Base-by-base conservation (phyloP, 2,888 invertebrate species). In the Hetaerina titia region DNA sequence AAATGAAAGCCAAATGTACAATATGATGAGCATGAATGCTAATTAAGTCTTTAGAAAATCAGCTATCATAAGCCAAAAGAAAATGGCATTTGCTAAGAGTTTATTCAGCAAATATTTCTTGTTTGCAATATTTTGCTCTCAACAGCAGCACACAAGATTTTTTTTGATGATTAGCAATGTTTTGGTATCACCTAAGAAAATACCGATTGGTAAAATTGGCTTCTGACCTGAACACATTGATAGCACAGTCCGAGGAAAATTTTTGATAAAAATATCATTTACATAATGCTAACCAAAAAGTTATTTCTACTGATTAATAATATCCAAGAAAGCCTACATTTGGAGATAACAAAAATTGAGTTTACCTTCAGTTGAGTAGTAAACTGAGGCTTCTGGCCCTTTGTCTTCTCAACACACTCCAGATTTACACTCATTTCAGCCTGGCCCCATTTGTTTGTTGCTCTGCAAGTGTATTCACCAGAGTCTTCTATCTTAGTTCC, bases 401-500 rank as follows among this genome's bases (percentile, higher is more conserved):
- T 98, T 95, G 98, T 98, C 96, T 98, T 98, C 95, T 99, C 99
- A 88, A 98, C 98, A 96, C 99, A 99, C 96, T 98, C 98, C 69
- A 99, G 97, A 95, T 97, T 98, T 15, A 98, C 98, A 96, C 98
- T 98, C 95, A 98, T 98, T 97, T 99, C 99, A 95, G 99, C 99
- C 96, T 98, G 97, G 90, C 99, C 99, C 98, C 98, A 99, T 96
- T 98, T 98, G 96, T 99, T 99, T 0, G 98, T 98, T 5, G 99
- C 99, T 95, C 98, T 97, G 96, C 99, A 99, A 0, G 98, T 98
- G 96, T 99, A 99, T 60, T 98, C 98, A 88, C 99, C 99, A 58
- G 98, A 98, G 97, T 99, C 99, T 96, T 98, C 98, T 95, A 98
- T 98, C 96, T 99, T 99, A 0, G 99, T 99, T 95, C 99, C 99